Evolutionary conservation across 2,113 vertebrate genomes (phyloP).

Genomic region (Zosterops japonicus): DNA sequence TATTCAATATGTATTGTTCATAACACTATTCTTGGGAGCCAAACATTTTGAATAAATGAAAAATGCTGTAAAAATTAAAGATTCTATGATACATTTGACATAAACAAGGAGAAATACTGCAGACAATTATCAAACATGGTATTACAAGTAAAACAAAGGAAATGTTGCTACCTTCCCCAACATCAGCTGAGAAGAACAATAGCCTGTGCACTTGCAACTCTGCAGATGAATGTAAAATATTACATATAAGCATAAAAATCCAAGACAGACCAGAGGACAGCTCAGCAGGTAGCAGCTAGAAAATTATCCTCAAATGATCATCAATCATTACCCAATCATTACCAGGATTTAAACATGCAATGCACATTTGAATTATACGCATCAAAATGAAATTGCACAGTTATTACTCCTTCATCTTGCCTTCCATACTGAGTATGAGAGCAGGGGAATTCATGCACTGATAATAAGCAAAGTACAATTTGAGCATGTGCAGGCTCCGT

Average conservation of each 20-base stretch:
- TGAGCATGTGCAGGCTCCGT: not conserved
- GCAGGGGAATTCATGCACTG: not conserved
- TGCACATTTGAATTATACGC: not conserved
- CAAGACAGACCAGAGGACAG: not conserved
- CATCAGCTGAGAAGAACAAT: not conserved
- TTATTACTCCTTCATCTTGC: not conserved
- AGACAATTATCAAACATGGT: not conserved
- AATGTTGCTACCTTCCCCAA: not conserved
- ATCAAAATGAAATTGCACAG: not conserved
- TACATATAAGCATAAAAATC: not conserved
- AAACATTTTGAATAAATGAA: constrained; percentile 16
- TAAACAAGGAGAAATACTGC: not conserved
- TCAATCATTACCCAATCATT: not conserved
- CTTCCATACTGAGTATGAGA: not conserved
- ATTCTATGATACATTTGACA: not conserved
- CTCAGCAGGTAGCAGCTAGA: not conserved
- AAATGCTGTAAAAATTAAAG: not conserved
- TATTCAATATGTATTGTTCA: not conserved
- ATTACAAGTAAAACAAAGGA: not conserved
- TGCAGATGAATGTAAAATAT: not conserved
- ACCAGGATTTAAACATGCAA: not conserved
- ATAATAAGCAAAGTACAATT: not conserved
- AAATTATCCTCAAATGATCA: not conserved
- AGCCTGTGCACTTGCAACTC: not conserved
- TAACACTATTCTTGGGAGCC: constrained; percentile 35